phyloP scores from a whole-genome alignment of 2,113 vertebrate genomes.

The Chaenogobius annularis region DNA sequence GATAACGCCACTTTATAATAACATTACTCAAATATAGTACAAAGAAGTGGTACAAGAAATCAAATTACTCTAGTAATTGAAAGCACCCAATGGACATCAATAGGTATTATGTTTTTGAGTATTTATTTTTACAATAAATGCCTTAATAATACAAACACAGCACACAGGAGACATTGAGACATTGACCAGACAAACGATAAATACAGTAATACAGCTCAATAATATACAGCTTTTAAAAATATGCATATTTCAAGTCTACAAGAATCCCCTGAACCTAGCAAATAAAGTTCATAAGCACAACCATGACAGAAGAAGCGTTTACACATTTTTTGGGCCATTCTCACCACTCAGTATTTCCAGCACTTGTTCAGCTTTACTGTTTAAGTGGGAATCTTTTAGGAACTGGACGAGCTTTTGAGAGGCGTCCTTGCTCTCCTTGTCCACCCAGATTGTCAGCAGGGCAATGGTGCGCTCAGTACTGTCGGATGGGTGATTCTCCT shows the following conservation, averaged over 20 bases:
- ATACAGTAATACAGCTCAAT: neutral
- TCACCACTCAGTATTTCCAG: fast-evolving
- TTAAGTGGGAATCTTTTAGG: fast-evolving
- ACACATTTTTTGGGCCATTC: neutral
- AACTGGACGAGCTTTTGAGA: neutral
- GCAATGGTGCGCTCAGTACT: neutral
- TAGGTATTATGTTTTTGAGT: too few relatives aligned
- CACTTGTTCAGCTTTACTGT: neutral
- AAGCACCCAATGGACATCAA: too few relatives aligned
- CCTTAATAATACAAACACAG: too few relatives aligned
- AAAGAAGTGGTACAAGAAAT: too few relatives aligned
- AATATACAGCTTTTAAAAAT: neutral
- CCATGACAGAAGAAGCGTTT: neutral
- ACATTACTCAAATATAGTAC: too few relatives aligned
- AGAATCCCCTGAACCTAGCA: neutral
- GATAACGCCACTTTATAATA: too few relatives aligned
- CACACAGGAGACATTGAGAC: too few relatives aligned
- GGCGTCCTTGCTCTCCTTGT: neutral
- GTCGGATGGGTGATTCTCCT: fast-evolving
- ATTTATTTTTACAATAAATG: too few relatives aligned
- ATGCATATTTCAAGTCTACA: neutral
- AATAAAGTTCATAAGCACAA: neutral
- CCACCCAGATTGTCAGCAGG: conserved; percentile 12
- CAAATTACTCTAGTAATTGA: too few relatives aligned
- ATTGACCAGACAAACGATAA: neutral